These are phyloP conservation scores for Bellardia bayeri DNA, from an alignment of 2,888 invertebrate genomes.

Conservation along the genomic window DNA sequence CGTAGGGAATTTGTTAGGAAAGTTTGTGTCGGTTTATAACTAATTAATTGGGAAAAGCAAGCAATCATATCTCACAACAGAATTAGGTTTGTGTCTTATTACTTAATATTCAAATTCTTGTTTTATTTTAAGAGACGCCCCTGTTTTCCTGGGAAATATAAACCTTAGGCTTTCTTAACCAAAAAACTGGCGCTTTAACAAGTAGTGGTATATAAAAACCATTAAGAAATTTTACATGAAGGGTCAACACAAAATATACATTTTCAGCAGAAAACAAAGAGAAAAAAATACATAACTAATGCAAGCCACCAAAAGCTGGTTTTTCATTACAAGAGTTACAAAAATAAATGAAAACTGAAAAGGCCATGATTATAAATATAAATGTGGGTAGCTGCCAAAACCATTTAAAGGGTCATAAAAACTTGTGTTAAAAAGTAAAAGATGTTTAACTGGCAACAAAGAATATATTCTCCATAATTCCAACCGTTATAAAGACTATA, in stretches of 20 bases:
- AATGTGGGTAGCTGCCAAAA: conserved; percentile 52
- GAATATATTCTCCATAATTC: conserved; percentile 3
- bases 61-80: too few relatives aligned
- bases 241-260: conserved; percentile 13
- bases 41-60: not conserved
- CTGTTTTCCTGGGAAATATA: not conserved
- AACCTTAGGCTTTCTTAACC: not conserved
- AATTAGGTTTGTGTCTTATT: too few relatives aligned
- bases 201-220: not conserved
- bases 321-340: not conserved
- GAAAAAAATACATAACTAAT: not conserved
- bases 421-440: conserved; percentile 15
- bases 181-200: conserved; percentile 3
- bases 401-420: conserved; percentile 45
- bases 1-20: not conserved
- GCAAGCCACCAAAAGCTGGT: conserved; percentile 16
- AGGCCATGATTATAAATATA: conserved; percentile 28
- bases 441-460: not conserved
- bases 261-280: conserved; percentile 2
- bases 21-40: not conserved
- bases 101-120: not conserved
- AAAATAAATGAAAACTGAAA: conserved; percentile 12
- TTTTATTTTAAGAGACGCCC: not conserved
- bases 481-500: conserved; percentile 28
- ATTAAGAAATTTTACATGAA: conserved; percentile 14